A percentile compares a stretch with the other conserved stretches of the same genome.
Conservation (phyloP, 1,140 invertebrate species). For the Asbolus verrucosus region DNA sequence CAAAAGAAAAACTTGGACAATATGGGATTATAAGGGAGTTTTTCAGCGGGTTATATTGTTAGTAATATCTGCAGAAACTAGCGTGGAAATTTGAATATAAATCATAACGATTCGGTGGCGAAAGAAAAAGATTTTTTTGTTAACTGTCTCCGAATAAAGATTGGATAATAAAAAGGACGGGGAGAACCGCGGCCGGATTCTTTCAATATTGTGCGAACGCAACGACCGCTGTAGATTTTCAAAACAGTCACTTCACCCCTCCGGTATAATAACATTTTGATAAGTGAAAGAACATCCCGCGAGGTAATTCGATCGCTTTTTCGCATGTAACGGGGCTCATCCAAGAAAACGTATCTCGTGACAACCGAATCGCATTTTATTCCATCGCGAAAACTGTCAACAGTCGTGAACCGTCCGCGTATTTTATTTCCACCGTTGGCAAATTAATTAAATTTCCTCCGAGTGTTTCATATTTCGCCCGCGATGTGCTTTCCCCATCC, state of each 20-base stretch:
- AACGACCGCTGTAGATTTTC: conserved; percentile 18
- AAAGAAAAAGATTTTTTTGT: conserved; percentile 34
- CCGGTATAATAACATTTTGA: conserved; percentile 22
- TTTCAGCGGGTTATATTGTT: conserved; percentile 27
- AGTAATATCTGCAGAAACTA: conserved; percentile 27
- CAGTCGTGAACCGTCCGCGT: not conserved
- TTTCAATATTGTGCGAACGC: too few species aligned
- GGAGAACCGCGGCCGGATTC: not conserved
- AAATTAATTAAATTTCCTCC: conserved; percentile 26
- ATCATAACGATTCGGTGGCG: conserved; percentile 24
- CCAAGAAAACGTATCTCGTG: conserved; percentile 7
- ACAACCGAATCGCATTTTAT: conserved; percentile 33
- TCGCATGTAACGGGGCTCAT: conserved; percentile 11
- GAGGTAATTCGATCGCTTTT: conserved; percentile 6
- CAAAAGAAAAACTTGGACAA: conserved; percentile 32
- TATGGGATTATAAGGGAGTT: conserved; percentile 36
- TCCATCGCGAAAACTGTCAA: conserved; percentile 29
- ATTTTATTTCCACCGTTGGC: too few species aligned
- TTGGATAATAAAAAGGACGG: conserved; percentile 7
- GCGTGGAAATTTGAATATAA: conserved; percentile 31
- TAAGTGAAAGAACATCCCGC: conserved; percentile 24
- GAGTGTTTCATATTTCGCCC: not conserved
- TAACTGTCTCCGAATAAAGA: conserved; percentile 31
- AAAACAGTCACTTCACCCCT: conserved; percentile 20
- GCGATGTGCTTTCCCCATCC: not conserved